These are phyloP conservation scores for Halcyon badia DNA, from an alignment of 2,797 vertebrate genomes.

Conservation along the genomic window DNA sequence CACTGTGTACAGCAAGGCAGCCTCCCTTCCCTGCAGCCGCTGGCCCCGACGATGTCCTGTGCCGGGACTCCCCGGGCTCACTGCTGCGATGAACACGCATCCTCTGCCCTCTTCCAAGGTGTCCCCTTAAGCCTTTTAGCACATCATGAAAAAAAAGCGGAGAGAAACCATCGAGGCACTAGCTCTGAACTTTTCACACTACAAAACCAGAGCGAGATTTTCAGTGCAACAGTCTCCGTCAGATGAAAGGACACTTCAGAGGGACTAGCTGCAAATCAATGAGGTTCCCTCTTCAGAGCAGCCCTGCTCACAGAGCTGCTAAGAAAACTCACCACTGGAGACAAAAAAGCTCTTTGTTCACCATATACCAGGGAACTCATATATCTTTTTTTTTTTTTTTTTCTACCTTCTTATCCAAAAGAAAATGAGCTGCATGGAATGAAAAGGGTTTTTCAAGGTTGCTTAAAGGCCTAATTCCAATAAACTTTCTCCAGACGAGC, in stretches of 20 bases:
- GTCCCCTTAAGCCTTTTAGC: neutral
- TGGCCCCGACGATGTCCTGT: neutral
- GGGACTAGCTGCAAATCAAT: neutral
- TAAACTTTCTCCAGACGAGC: neutral
- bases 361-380: neutral
- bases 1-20: neutral
- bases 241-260: neutral
- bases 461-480: neutral
- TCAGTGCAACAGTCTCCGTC: accelerated
- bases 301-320: neutral
- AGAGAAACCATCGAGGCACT: neutral
- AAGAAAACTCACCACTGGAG: neutral
- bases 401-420: slow-evolving; percentile 21
- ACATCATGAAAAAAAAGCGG: accelerated
- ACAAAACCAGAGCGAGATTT: neutral
- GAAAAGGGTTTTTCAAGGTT: slow-evolving; percentile 16
- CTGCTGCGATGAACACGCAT: accelerated
- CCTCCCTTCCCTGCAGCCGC: neutral
- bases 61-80: neutral
- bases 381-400: neutral
- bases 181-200: neutral
- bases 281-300: slow-evolving; percentile 33
- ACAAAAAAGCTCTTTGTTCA: slow-evolving; percentile 69
- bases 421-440: neutral
- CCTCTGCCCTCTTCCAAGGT: neutral